A percentile compares a stretch with the other conserved stretches of the same genome.
Conservation (phyloP, 1,140 invertebrate species). For the Drosophila littoralis region DNA sequence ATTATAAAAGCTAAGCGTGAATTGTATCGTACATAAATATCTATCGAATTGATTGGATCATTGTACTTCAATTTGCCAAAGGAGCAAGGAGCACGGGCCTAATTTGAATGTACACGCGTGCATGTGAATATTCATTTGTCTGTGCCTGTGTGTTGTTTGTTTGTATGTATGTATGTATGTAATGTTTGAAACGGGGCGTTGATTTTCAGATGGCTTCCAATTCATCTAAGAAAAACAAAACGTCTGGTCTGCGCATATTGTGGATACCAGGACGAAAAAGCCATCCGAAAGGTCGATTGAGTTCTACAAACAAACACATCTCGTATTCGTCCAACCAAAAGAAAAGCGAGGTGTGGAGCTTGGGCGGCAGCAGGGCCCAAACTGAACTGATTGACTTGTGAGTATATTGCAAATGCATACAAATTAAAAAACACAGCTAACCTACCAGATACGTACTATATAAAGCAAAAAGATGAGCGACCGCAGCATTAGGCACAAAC, state of each 20-base stretch:
- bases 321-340: constrained; percentile 69
- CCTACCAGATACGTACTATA: too few relatives aligned
- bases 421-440: neutral
- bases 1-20: neutral
- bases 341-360: constrained; percentile 78
- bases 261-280: constrained; percentile 80
- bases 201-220: constrained; percentile 73
- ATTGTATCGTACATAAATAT: neutral
- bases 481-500: neutral
- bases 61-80: neutral
- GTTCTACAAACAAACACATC: constrained; percentile 69
- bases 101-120: constrained; percentile 1
- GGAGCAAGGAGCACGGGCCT: neutral
- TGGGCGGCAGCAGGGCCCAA: constrained; percentile 78
- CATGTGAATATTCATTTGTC: constrained; percentile 3
- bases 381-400: constrained; percentile 73
- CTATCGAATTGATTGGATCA: neutral
- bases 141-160: constrained; percentile 6
- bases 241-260: constrained; percentile 73
- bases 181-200: constrained; percentile 35
- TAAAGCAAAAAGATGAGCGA: neutral
- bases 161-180: constrained; percentile 15
- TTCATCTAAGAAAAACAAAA: constrained; percentile 69
- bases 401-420: constrained; percentile 46
- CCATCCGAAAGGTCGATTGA: constrained; percentile 71